Evolutionary conservation across 2,113 vertebrate species (phyloP), one percentile per base, ranked within the genome.

Genomic region (Myodes glareolus): DNA sequence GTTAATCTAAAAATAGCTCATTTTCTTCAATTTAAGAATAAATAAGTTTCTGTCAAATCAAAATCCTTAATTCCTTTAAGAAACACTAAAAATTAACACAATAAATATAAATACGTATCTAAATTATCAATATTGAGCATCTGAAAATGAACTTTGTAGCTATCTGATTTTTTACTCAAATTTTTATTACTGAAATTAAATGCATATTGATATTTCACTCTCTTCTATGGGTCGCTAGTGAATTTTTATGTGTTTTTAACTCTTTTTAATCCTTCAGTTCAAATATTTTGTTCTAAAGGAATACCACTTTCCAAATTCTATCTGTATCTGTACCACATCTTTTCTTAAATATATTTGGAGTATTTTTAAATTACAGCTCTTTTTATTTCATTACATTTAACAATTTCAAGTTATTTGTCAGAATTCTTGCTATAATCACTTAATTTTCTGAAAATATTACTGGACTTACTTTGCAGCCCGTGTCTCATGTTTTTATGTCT

Each of bases 301-400:
- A 42, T 47, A 36, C 21, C 1, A 81, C 1, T 76, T 76, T 27
- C 23, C 81, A 75, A 81, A 73, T 73, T 81, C 45, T 81, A 25
- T 65, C 21, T 73, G n/a, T 12, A 52, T 17, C 19, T 86, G 10
- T 77, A 29, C 47, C 8, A 78, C 36, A 73, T 73, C 76, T 13
- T 55, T 67, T 42, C 39, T 42, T 91, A 87, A 95, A n/a, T 39
- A 12, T 42, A 87, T 61, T 50, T 58, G 50, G 19, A 36, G 61
- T 70, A 47, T 50, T 86, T 70, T 61, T 0, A 67, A 78, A n/a
- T 25, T 14, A 70, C 5, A 17, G 2, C 23, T n/a, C 61, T 72
- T 93, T 95, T 87, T 23, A 47, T 81, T 81, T 96, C 45, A 91
- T 73, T 85, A 23, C 25, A 4, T 39, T 86, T 86, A 87, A 52